phyloP scores from a whole-genome alignment of 2,797 vertebrate species.

The Schizopygopsis malacanthus region DNA sequence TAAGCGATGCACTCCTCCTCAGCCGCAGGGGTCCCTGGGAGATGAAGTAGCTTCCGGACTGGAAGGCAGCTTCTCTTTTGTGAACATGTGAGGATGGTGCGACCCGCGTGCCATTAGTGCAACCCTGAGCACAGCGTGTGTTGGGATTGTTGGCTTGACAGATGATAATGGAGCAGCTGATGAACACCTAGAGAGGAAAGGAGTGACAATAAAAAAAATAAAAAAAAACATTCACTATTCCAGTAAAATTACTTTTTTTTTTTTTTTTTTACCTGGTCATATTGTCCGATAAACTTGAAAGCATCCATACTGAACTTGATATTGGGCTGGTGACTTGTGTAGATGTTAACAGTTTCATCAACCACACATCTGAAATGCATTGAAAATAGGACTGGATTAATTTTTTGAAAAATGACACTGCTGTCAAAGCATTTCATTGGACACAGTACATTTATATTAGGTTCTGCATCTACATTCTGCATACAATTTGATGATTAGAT shows the following conservation, averaged over 20 bases:
- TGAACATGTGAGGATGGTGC: neutral
- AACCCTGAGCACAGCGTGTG: slow-evolving; percentile 71
- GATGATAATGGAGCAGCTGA: slow-evolving; percentile 76
- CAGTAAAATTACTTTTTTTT: neutral
- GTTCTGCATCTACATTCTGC: neutral
- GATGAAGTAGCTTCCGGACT: slow-evolving; percentile 69
- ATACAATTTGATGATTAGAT: too few species aligned
- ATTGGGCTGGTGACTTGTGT: slow-evolving; percentile 19
- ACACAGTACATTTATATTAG: neutral
- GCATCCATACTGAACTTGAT: slow-evolving; percentile 74
- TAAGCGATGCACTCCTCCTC: slow-evolving; percentile 49
- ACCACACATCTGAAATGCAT: slow-evolving; percentile 63
- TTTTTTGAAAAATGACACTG: neutral
- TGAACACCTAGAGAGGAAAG: slow-evolving; percentile 71
- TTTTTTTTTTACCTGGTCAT: slow-evolving; percentile 67
- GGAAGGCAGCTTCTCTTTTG: slow-evolving; percentile 64
- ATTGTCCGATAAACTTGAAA: slow-evolving; percentile 76
- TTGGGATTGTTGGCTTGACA: slow-evolving; percentile 65
- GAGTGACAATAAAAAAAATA: neutral
- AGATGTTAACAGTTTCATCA: slow-evolving; percentile 67
- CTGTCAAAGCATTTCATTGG: neutral
- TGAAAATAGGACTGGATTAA: neutral
- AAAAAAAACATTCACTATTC: neutral
- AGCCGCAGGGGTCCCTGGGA: slow-evolving; percentile 79
- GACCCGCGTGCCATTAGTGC: slow-evolving; percentile 42